phyloP scores from a whole-genome alignment of 1,140 invertebrate species.

The Cephus cinctus region DNA sequence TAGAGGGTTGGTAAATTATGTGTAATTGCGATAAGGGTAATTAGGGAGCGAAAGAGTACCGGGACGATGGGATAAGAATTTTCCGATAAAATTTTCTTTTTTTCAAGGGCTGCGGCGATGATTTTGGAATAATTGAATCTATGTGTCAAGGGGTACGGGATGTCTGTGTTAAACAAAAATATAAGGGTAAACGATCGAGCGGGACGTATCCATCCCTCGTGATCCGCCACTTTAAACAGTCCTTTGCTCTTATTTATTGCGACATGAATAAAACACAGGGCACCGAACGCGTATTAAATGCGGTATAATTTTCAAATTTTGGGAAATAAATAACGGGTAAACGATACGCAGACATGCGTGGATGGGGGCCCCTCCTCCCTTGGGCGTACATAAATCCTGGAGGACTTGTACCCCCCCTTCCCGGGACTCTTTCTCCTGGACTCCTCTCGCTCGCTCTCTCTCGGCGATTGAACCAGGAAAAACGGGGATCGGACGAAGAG shows the following conservation, averaged over 20 bases:
- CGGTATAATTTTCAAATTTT: constrained; percentile 56
- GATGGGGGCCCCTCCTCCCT: constrained; percentile 15
- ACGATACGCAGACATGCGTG: constrained; percentile 49
- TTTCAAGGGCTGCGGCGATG: too few relatives aligned
- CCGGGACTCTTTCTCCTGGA: too few relatives aligned
- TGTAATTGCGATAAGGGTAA: not conserved
- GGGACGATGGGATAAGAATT: not conserved
- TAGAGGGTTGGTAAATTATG: too few relatives aligned
- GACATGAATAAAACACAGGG: constrained; percentile 53
- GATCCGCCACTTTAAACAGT: constrained; percentile 42
- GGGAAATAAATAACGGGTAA: constrained; percentile 54
- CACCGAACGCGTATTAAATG: constrained; percentile 45
- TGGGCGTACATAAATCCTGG: constrained; percentile 1
- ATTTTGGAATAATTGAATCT: too few relatives aligned
- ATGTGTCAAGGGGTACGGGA: too few relatives aligned
- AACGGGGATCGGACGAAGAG: too few relatives aligned
- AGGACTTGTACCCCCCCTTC: too few relatives aligned
- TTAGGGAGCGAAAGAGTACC: too few relatives aligned
- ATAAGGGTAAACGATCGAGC: too few relatives aligned
- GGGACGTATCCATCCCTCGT: constrained; percentile 12
- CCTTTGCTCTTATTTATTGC: constrained; percentile 52
- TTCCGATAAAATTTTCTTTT: too few relatives aligned
- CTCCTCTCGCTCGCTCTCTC: too few relatives aligned
- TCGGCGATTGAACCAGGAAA: not conserved
- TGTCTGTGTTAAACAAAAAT: too few relatives aligned